Evolutionary conservation across 2,888 invertebrate species (phyloP).

Genomic region (Tyria jacobaeae): DNA sequence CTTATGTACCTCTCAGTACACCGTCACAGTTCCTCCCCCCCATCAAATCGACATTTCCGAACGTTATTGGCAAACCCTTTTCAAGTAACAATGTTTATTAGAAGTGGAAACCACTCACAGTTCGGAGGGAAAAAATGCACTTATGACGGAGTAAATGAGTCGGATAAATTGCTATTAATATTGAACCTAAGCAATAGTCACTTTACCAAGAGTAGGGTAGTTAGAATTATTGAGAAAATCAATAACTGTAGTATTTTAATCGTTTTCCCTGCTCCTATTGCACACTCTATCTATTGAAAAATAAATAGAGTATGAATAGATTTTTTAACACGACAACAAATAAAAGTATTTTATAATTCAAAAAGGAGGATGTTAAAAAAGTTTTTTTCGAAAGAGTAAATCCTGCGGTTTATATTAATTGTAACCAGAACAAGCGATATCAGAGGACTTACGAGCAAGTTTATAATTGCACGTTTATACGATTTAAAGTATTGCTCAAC

Average conservation of each 20-base stretch:
- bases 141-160: not conserved
- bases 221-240: not conserved
- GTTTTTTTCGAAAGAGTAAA: too few relatives aligned
- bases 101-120: constrained; percentile 9
- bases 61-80: constrained; percentile 24
- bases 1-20: not conserved
- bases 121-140: not conserved
- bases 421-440: too few relatives aligned
- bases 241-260: not conserved
- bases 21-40: not conserved
- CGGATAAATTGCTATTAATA: constrained; percentile 10
- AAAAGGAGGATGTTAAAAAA: too few relatives aligned
- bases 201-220: not conserved
- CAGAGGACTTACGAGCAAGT: too few relatives aligned
- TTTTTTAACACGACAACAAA: too few relatives aligned
- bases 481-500: too few relatives aligned
- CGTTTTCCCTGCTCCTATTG: too few relatives aligned
- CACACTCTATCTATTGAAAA: too few relatives aligned
- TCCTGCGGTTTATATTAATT: too few relatives aligned
- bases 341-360: too few relatives aligned
- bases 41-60: constrained; percentile 7
- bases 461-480: too few relatives aligned
- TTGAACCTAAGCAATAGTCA: constrained; percentile 1
- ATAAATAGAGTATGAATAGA: too few relatives aligned
- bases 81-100: constrained; percentile 3